A percentile compares a stretch with the other conserved stretches of the same genome.
These are phyloP conservation scores for Rhinoderma darwinii DNA, from an alignment of 2,113 vertebrate genomes.

Conservation along the genomic window DNA sequence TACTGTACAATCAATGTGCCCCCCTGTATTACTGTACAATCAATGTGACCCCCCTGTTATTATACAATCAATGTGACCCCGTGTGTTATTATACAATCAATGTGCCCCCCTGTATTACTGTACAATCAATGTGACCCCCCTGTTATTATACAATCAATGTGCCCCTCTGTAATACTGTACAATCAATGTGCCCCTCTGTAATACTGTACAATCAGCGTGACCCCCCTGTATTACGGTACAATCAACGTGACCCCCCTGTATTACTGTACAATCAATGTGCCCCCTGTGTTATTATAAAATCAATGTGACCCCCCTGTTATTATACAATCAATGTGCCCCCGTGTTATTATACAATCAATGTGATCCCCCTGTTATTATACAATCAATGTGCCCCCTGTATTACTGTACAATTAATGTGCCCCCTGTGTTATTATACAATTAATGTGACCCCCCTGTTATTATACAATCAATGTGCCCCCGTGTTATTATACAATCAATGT, in stretches of 20 bases:
- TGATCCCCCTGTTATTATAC: not conserved
- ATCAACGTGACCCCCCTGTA: not conserved
- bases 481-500: too few species aligned
- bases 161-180: not conserved
- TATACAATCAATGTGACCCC: not conserved
- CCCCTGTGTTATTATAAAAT: not conserved
- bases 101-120: not conserved
- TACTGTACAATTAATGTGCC: not conserved
- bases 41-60: not conserved
- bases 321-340: not conserved
- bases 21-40: not conserved
- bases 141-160: too few species aligned
- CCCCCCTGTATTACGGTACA: not conserved
- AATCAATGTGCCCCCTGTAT: not conserved
- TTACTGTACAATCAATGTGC: not conserved
- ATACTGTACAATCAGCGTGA: not conserved
- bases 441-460: too few species aligned
- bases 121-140: not conserved
- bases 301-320: too few species aligned
- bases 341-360: too few species aligned
- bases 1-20: not conserved
- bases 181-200: not conserved
- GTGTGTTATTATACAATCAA: not conserved
- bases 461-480: too few species aligned
- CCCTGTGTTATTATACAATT: too few species aligned